phyloP scores from a whole-genome alignment of 2,797 vertebrate species.

The Botia almorhae region DNA sequence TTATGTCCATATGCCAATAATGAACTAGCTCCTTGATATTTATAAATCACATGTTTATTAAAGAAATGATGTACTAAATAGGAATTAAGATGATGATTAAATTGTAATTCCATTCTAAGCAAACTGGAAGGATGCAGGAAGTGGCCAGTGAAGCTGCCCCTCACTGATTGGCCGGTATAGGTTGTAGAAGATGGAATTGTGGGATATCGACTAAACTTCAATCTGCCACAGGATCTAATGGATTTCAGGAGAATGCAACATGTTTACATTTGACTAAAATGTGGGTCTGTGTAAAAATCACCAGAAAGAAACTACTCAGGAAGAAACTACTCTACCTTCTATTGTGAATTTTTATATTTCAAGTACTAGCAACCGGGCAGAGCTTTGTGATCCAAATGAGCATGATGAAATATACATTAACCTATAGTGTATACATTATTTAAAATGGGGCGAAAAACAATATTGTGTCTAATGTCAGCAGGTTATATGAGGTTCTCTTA shows the following conservation, averaged over 20 bases:
- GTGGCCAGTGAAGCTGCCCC: not conserved
- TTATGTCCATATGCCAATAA: not conserved
- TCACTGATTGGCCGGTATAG: not conserved
- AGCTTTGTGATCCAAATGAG: not conserved
- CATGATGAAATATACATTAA: not conserved
- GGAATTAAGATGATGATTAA: not conserved
- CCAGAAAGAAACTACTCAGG: not conserved
- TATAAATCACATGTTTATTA: not conserved
- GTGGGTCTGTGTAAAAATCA: not conserved
- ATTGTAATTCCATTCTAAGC: not conserved
- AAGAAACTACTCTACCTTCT: not conserved
- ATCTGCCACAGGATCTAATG: not conserved
- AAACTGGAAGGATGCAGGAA: not conserved
- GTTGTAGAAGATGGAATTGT: not conserved
- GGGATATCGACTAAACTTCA: not conserved
- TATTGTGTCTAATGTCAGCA: conserved; percentile 54
- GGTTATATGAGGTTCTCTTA: conserved; percentile 49
- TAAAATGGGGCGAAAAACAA: conserved; percentile 22
- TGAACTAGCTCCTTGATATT: not conserved
- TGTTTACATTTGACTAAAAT: not conserved
- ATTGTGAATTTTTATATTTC: not conserved
- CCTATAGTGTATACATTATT: not conserved
- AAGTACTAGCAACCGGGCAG: not conserved
- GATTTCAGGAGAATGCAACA: not conserved
- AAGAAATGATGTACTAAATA: not conserved